Conservation (phyloP, 2,797 vertebrate species). For the Sebastes jordani region DNA sequence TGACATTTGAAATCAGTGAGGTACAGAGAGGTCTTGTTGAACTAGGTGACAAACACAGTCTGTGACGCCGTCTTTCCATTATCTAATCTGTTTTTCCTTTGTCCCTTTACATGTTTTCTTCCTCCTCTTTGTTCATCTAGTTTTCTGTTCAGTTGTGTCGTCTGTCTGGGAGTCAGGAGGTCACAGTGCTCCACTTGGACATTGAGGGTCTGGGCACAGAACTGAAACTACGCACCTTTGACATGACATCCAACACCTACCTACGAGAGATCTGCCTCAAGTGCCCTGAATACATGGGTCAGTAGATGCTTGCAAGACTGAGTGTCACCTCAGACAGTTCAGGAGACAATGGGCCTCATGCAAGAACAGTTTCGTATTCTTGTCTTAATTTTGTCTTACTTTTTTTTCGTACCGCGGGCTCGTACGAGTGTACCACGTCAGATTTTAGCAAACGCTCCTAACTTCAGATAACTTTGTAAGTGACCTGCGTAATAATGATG, state of each 20-base stretch:
- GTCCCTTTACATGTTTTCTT: not conserved
- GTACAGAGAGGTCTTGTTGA: constrained; percentile 71
- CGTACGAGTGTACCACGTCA: not conserved
- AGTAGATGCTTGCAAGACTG: constrained; percentile 43
- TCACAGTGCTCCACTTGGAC: constrained; percentile 87
- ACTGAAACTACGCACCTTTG: constrained; percentile 89
- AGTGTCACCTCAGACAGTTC: not conserved
- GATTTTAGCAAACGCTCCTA: not conserved
- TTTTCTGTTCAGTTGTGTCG: constrained; percentile 91
- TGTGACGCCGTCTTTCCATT: not conserved
- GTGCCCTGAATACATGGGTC: constrained; percentile 94
- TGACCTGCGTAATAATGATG: not conserved
- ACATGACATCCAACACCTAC: constrained; percentile 91
- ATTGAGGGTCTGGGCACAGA: constrained; percentile 92
- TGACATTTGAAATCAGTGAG: constrained; percentile 92
- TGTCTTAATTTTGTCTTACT: not conserved
- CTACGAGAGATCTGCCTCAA: constrained; percentile 92
- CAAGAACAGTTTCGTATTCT: not conserved
- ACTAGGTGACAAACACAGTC: not conserved
- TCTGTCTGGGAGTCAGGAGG: constrained; percentile 79
- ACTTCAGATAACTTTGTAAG: not conserved
- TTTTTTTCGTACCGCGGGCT: not conserved
- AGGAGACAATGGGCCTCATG: not conserved
- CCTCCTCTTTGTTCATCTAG: constrained; percentile 67
- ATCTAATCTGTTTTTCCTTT: not conserved